Base-by-base conservation (phyloP, 2,113 vertebrate species). In the Caranx melampygus region DNA sequence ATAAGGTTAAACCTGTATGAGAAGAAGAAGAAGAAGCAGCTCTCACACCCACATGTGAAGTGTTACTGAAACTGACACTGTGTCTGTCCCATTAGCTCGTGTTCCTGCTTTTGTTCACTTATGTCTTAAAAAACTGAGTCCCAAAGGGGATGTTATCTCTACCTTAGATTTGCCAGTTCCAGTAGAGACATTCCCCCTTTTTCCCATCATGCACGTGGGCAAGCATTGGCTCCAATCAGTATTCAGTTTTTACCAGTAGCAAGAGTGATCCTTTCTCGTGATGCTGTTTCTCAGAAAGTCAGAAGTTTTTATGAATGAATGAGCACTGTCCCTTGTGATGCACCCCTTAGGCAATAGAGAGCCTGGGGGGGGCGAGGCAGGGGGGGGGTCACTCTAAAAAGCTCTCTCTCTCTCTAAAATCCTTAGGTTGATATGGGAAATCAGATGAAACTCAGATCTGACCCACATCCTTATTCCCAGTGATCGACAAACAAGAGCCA, bases 51-150 rank as follows among this genome's bases (percentile, higher is more conserved):
- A 57, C 69, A 61, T 66, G 62, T 47, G 31, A 77, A 69, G 31
- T 35, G 13, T 49, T 21, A 57, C 59, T 68, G 71, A 85, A 74
- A 88, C 81, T 34, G n/a, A 55, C 61, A 55, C 54, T 72, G 59
- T 42, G 37, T 7, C 31, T 42, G 51, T 33, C 73, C 16, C 40
- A 33, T 57, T 52, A 34, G 31, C 51, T 75, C 54, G 1, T 42
- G 31, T 81, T 84, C 45, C 51, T 45, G 13, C 62, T 69, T 45
- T 60, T 71, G 69, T 73, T 87, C 26, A 44, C 47, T 47, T 49
- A 13, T 9, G 16, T 68, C 40, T 66, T 7, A 47, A 40, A 52
- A 35, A 35, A 63, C 15, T 14, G 33, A 33, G 20, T 40, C 74
- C 58, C n/a, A 2, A 8, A 44, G 60, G 67, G 7, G 6, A 52